Base-by-base conservation (phyloP, 1,140 invertebrate genomes). In the Bombus superbus region DNA sequence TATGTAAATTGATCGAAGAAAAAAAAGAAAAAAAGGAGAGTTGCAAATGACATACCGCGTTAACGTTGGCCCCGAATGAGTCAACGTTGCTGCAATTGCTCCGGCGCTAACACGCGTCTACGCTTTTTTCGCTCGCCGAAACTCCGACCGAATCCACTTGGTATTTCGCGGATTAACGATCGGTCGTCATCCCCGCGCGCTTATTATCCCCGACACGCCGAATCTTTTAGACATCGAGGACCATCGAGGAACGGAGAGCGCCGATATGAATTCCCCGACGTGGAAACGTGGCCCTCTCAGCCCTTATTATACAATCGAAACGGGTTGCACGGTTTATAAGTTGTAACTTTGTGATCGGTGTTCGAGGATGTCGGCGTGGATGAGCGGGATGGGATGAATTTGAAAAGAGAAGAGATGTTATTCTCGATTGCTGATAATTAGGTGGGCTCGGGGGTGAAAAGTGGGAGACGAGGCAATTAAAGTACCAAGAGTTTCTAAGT, bases 161-260 rank as follows among this genome's bases (percentile, higher is more conserved):
- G 47, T 53, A 22, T 79, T 68, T 35, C 32, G 9, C 32, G 64
- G 62, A 79, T 79, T 76, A 59, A 76, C 13, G 74, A 76, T 59
- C 53, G 69, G 22, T 4, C 9, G 69, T 38, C 38, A 15, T 9
- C 40, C 38, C 5, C 69, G 40, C 25, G 38, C 69, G 11, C 28
- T 42, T 40, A 42, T 72, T 72, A 72, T n/a, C 11, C 28, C 25
- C 6, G 53, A 62, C 59, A n/a, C 13, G 25, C 28, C 40, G 71
- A 42, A 42, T 42, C 42, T 72, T 72, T n/a, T 9, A 72, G 10
- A 71, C 22, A 15, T 40, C 38, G 71, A 72, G 40, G 2, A 44
- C 28, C 71, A 42, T 72, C 40, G 71, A 72, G 40, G 4, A 13
- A 9, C 59, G 22, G 59, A n/a, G 28, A n/a, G 59, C 28, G 11